phyloP scores from a whole-genome alignment of 2,888 invertebrate genomes.

The Lymantria dispar region DNA sequence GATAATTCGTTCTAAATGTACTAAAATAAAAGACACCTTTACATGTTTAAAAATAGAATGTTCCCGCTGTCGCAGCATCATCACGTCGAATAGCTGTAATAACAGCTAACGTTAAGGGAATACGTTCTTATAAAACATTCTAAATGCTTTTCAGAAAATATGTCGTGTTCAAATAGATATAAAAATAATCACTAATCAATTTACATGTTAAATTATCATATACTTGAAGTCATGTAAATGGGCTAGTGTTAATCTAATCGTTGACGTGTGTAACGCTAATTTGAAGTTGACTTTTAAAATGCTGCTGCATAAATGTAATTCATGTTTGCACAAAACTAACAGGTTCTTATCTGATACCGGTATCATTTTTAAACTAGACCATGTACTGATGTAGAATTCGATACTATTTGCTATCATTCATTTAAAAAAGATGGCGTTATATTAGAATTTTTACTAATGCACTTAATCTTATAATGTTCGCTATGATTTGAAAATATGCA shows the following conservation, averaged over 20 bases:
- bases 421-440: constrained; percentile 27
- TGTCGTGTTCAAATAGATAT: neutral
- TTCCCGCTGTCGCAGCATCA: constrained; percentile 54
- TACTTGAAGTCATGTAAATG: neutral
- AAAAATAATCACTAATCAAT: too few relatives aligned
- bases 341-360: neutral
- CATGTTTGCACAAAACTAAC: neutral
- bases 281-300: neutral
- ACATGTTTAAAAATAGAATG: constrained; percentile 71
- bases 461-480: too few relatives aligned
- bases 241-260: constrained; percentile 17
- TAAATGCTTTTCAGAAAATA: neutral
- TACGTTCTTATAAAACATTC: neutral
- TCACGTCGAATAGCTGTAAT: constrained; percentile 27
- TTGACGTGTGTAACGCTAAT: constrained; percentile 23
- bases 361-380: neutral
- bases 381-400: too few relatives aligned
- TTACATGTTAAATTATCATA: too few relatives aligned
- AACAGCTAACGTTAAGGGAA: neutral
- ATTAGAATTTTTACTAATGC: neutral
- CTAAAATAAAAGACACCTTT: constrained; percentile 68
- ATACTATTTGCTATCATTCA: too few relatives aligned
- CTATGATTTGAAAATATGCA: neutral
- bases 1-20: constrained; percentile 46
- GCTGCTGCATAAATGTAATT: neutral